Base-by-base conservation (phyloP, 2,113 vertebrate genomes). In the Onychostoma macrolepis region DNA sequence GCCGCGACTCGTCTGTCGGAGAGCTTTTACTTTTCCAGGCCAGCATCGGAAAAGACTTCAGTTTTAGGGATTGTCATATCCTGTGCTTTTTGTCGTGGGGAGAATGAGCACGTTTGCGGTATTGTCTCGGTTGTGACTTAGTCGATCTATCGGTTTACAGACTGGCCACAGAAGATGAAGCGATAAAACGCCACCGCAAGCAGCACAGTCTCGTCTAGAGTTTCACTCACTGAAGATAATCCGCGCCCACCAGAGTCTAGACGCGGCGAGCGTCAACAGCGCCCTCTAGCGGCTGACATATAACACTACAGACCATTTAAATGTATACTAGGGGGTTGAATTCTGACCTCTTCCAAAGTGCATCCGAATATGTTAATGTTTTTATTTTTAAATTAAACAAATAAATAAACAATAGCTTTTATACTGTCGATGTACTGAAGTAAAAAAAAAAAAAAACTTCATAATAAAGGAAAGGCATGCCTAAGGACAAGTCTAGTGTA, bases 161-260 rank as follows among this genome's bases (percentile, higher is more conserved):
- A 26, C 50, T 41, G 30, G 48, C 67, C 26, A 7, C 69, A 38
- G 24, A 84, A 41, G 48, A 84, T 72, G 69, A 56, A 84, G 63
- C 43, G 10, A 75, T 72, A 74, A 38, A 82, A 75, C 33, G 24
- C 43, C 48, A 56, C 69, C 48, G 24, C 69, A 41, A 48, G 67
- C 45, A 41, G 48, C 45, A 41, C 19, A n/a, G 61, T 13, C 21
- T 41, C 17, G 81, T 53, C 26, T 58, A 74, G 30, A 74, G 30
- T 74, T 84, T 56, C 82, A 45, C 80, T 80, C 41, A 19, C 63
- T 36, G 24, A 8, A 74, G 41, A 53, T 84, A 84, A 84, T 74
- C 83, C 83, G 69, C 83, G 69, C 83, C 83, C 69, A 84, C 83
- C 28, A 58, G 5, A 0, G 82, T 84, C 67, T 41, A 17, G 45